Conservation (phyloP, 2,888 invertebrate genomes). For the Aphrophora alni region DNA sequence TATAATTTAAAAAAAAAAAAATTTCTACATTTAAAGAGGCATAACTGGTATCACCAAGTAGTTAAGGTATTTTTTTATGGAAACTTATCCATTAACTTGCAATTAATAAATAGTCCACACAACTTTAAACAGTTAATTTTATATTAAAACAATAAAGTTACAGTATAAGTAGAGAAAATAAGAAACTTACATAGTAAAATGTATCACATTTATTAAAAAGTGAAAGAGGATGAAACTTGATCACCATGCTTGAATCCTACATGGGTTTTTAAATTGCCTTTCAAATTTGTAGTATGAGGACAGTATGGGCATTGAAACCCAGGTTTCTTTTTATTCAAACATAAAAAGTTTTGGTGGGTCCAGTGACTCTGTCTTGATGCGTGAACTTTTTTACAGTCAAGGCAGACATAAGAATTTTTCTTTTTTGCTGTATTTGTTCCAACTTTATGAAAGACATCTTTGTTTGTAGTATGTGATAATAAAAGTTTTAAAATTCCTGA, state of each 20-base stretch:
- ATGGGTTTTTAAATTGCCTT: conserved; percentile 39
- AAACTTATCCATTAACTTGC: too few species aligned
- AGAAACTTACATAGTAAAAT: too few species aligned
- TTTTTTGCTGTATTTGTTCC: not conserved
- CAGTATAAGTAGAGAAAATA: too few species aligned
- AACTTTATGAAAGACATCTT: not conserved
- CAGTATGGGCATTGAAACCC: conserved; percentile 23
- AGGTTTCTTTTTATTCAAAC: conserved; percentile 20
- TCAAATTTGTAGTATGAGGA: conserved; percentile 38
- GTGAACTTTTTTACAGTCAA: not conserved
- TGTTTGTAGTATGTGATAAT: not conserved
- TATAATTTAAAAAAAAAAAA: too few species aligned
- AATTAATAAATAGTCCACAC: too few species aligned
- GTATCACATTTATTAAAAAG: too few species aligned
- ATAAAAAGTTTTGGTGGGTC: conserved; percentile 21
- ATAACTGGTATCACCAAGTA: too few species aligned
- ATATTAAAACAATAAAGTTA: too few species aligned
- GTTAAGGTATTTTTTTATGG: too few species aligned
- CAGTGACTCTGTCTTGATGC: conserved; percentile 24
- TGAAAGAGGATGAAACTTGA: not conserved
- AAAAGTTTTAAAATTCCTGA: not conserved
- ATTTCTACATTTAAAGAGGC: too few species aligned
- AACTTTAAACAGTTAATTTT: too few species aligned
- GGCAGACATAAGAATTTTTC: not conserved
- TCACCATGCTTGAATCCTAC: not conserved